These are phyloP conservation scores for Collichthys lucidus DNA, from an alignment of 2,113 vertebrate genomes.

Conservation along the genomic window DNA sequence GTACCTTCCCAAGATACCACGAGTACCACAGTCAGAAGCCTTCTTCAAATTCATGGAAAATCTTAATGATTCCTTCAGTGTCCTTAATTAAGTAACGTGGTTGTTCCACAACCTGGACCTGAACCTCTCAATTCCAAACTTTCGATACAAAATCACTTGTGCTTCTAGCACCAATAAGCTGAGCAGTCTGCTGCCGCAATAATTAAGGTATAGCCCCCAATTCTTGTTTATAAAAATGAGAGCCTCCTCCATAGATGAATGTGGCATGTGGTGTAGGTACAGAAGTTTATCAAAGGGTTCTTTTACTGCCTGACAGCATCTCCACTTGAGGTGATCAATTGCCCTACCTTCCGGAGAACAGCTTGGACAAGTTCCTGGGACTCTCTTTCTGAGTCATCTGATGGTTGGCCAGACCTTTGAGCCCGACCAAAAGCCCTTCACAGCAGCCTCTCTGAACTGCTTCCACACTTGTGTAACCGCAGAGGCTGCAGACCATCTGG, in stretches of 20 bases:
- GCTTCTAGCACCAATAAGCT: not conserved
- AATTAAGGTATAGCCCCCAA: not conserved
- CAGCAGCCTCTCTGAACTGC: not conserved
- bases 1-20: not conserved
- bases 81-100: too few species aligned
- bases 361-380: not conserved
- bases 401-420: not conserved
- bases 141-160: not conserved
- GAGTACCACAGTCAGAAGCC: not conserved
- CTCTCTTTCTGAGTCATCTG: not conserved
- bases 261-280: not conserved
- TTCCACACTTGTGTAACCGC: not conserved
- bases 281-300: slow-evolving; percentile 2
- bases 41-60: not conserved
- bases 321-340: slow-evolving; percentile 8
- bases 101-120: not conserved
- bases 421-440: not conserved
- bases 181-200: not conserved
- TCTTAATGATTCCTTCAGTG: not conserved
- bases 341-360: not conserved
- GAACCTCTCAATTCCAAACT: not conserved
- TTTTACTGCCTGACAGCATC: not conserved
- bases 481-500: not conserved
- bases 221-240: not conserved
- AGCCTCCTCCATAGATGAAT: not conserved